Conservation (phyloP, 2,113 vertebrate species). For the Chlamydotis undulata region DNA sequence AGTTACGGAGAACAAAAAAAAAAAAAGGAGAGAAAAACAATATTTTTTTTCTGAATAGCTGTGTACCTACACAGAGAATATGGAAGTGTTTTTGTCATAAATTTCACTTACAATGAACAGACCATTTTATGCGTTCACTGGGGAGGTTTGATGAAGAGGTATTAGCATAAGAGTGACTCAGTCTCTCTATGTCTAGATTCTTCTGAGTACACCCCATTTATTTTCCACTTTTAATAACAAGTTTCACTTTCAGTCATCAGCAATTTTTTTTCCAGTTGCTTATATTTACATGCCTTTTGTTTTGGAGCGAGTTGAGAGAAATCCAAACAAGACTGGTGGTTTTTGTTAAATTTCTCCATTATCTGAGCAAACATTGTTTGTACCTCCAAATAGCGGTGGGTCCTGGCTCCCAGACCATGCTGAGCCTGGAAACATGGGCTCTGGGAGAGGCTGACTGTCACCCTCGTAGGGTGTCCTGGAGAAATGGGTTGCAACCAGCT, state of each 20-base stretch:
- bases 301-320: neutral
- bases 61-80: neutral
- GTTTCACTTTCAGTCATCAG: neutral
- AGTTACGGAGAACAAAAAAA: neutral
- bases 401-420: neutral
- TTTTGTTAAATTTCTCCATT: neutral
- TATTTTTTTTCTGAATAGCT: neutral
- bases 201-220: neutral
- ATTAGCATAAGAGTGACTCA: conserved; percentile 18
- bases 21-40: neutral
- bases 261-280: neutral
- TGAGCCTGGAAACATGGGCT: neutral
- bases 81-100: neutral
- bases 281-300: neutral
- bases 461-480: neutral
- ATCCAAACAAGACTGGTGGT: rapidly evolving
- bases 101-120: conserved; percentile 1
- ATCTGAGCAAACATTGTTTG: neutral
- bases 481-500: neutral
- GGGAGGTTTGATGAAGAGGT: neutral
- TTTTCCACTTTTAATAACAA: conserved; percentile 4
- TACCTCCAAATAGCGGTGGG: neutral
- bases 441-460: neutral
- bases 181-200: neutral
- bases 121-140: neutral